phyloP scores from a whole-genome alignment of 2,797 vertebrate genomes.

The Enteromius mattozi region DNA sequence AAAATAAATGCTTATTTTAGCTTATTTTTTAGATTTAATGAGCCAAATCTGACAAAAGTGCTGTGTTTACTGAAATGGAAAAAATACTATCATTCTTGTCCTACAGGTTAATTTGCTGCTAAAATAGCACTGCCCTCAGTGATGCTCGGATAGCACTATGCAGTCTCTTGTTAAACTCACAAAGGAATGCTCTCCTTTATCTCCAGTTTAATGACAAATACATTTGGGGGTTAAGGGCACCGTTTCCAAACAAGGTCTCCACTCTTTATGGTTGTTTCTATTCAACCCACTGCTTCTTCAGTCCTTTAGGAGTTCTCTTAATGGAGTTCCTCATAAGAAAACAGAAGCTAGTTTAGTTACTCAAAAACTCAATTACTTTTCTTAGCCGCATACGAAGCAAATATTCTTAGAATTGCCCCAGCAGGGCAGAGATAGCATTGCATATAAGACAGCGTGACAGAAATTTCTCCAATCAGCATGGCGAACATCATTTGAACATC shows the following conservation, averaged over 20 bases:
- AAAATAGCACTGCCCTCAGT: conserved; percentile 9
- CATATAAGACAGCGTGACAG: conserved; percentile 24
- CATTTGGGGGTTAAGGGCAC: conserved; percentile 4
- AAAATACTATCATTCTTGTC: conserved; percentile 27
- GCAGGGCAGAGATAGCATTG: background rate
- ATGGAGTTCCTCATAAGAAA: background rate
- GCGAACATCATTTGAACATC: background rate
- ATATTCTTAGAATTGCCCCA: conserved; percentile 16
- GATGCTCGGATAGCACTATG: background rate
- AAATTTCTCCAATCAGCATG: conserved; percentile 29
- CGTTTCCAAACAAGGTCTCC: conserved; percentile 2
- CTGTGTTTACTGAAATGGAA: conserved; percentile 38
- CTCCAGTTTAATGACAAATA: conserved; percentile 32
- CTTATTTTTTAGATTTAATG: conserved; percentile 39
- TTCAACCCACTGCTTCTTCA: background rate
- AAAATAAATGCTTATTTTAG: conserved; percentile 44
- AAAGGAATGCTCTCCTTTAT: conserved; percentile 3
- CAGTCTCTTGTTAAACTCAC: conserved; percentile 21
- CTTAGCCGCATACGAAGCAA: conserved; percentile 7
- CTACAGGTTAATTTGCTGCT: conserved; percentile 37
- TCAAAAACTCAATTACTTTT: conserved; percentile 31
- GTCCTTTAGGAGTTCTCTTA: conserved; percentile 29
- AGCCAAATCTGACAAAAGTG: conserved; percentile 38
- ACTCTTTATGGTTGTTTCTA: conserved; percentile 17
- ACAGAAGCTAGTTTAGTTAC: conserved; percentile 24